These are phyloP conservation scores for Leptinotarsa defecta DNA, from an alignment of 1,140 invertebrate genomes.

Conservation along the genomic window DNA sequence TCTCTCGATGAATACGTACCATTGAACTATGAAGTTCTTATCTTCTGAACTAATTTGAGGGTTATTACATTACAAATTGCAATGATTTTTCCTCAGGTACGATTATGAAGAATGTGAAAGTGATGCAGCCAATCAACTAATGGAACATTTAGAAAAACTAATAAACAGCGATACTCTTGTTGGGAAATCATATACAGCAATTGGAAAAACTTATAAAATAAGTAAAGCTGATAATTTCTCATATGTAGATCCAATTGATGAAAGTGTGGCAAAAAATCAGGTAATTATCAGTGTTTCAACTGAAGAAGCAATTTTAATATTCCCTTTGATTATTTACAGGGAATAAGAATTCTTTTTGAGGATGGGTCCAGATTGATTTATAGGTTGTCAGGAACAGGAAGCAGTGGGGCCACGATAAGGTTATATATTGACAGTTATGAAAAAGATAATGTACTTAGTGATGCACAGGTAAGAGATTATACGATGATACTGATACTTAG, in stretches of 20 bases:
- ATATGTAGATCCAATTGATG: constrained; percentile 93
- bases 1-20: too few relatives aligned
- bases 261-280: constrained; percentile 88
- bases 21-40: too few relatives aligned
- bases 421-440: constrained; percentile 93
- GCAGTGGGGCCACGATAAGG: constrained; percentile 93
- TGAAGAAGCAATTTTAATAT: background rate
- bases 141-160: constrained; percentile 73
- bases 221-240: constrained; percentile 87
- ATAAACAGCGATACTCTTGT: constrained; percentile 68
- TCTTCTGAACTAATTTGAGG: too few relatives aligned
- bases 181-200: constrained; percentile 66
- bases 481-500: too few relatives aligned
- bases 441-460: constrained; percentile 69
- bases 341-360: constrained; percentile 89
- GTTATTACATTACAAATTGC: background rate
- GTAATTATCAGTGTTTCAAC: constrained; percentile 56
- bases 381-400: constrained; percentile 96
- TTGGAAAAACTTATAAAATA: constrained; percentile 75
- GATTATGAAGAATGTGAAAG: constrained; percentile 96
- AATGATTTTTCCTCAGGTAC: constrained; percentile 66
- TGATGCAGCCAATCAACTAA: constrained; percentile 86
- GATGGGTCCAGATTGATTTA: constrained; percentile 93
- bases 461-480: constrained; percentile 67
- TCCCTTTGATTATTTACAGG: constrained; percentile 64